Base-by-base conservation (phyloP, 2,888 invertebrate genomes). In the Catocala sponsa region DNA sequence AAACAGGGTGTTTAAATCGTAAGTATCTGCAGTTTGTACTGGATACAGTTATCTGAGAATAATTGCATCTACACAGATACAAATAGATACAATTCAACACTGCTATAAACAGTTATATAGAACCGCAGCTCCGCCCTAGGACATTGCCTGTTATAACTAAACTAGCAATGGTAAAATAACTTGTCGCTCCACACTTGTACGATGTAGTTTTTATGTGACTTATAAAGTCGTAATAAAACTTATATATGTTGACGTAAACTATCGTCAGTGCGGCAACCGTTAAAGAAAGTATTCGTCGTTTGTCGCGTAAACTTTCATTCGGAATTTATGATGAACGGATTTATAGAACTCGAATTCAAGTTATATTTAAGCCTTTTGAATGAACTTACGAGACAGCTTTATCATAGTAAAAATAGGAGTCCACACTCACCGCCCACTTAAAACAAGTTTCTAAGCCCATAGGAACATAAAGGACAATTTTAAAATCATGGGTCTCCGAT, bases 31-130 rank as follows among this genome's bases (percentile, higher is more conserved):
- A 66, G 64, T 74, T 73, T 68, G 62, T 71, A 64, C 58, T 71
- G 76, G 79, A 50, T 79, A 76, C 72, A 79, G 81, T 74, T 76
- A 79, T 80, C 74, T 65, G 65, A 79, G 75, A 83, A 80, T 83
- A 81, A 84, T 82, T 79, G 79, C 76, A 75, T 74, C 78, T 76
- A 78, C 77, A 71, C 71, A 63, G 80, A 81, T 85, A 88, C 80
- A 83, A 87, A 87, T 88, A 78, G 84, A 76, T 74, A 81, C 82
- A 76, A 88, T 87, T 82, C 85, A 85, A 72, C 83, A 83, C 75
- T 82, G 82, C 75, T 81, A 71, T 73, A 65, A 79, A 85, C 84
- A 84, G 87, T 86, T 87, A 83, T 63, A 74, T 72, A 76, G 74
- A 63, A 74, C 78, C 79, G 78, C 66, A 59, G 68, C 67, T 68